Conservation (phyloP, 2,888 invertebrate species). For the Neoscelio sp. region DNA sequence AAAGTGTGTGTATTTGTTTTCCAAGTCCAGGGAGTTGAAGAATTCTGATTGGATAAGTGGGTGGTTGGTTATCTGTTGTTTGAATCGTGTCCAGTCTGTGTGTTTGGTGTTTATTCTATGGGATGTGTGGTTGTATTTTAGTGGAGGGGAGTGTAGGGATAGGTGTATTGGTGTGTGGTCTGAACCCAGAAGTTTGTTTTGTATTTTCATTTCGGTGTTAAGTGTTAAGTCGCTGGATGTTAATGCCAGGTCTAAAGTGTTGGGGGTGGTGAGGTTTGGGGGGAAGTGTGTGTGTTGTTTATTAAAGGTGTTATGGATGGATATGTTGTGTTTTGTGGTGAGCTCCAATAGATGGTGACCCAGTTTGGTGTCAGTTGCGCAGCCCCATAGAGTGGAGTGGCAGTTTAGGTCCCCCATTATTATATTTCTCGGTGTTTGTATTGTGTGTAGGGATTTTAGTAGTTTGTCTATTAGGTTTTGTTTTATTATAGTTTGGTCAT, state of each 20-base stretch:
- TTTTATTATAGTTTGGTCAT: too few relatives aligned
- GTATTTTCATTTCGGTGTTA: background rate
- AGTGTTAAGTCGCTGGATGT: background rate
- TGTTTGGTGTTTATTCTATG: slow-evolving; percentile 2
- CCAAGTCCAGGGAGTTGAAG: background rate
- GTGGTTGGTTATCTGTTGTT: background rate
- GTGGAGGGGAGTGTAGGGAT: background rate
- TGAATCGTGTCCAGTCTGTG: background rate
- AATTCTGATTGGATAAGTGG: background rate
- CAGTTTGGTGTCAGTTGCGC: background rate
- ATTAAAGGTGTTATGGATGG: background rate
- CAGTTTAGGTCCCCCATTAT: background rate
- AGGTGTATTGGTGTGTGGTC: background rate
- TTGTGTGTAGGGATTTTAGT: too few relatives aligned
- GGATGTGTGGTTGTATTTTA: background rate
- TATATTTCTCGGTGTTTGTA: too few relatives aligned
- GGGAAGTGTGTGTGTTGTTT: background rate
- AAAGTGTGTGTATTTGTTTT: background rate
- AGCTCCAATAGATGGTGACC: background rate
- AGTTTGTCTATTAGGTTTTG: too few relatives aligned
- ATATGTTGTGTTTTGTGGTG: background rate
- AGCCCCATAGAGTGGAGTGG: background rate
- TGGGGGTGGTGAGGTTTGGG: background rate
- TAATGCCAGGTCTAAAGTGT: background rate
- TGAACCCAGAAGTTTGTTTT: background rate